Evolutionary conservation across 2,797 vertebrate genomes (phyloP).

Genomic region (Coluber constrictor): DNA sequence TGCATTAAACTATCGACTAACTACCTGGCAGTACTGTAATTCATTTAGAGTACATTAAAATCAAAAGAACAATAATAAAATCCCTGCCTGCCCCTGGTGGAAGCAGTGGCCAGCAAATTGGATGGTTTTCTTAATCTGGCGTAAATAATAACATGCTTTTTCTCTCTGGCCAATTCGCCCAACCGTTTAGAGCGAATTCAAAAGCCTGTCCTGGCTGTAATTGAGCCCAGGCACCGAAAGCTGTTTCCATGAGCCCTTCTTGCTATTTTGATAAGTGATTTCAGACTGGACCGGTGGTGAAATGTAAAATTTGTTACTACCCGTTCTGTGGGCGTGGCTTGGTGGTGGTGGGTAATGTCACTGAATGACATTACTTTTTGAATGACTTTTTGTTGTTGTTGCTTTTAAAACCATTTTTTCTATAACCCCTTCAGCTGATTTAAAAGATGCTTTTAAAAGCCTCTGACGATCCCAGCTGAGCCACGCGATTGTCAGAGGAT

Average conservation of each 20-base stretch:
- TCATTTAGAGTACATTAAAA: slow-evolving; percentile 83
- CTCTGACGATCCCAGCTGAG: no score
- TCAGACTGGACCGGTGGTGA: slow-evolving; percentile 53
- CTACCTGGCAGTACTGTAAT: slow-evolving; percentile 78
- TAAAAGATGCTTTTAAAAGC: no score
- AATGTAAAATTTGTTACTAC: no score
- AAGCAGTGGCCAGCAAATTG: slow-evolving; percentile 77
- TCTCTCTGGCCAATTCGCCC: slow-evolving; percentile 79
- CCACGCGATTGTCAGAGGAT: no score
- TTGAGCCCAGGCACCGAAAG: slow-evolving; percentile 76
- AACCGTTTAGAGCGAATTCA: slow-evolving; percentile 81
- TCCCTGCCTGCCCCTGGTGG: slow-evolving; percentile 75
- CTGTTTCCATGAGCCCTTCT: slow-evolving; percentile 69
- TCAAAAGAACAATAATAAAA: slow-evolving; percentile 79
- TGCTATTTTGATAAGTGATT: slow-evolving; percentile 65
- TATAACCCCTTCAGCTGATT: no score
- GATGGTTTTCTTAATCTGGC: slow-evolving; percentile 84
- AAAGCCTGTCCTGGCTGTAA: slow-evolving; percentile 71
- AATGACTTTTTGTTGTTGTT: no score
- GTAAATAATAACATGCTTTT: slow-evolving; percentile 84
- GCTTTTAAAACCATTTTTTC: no score
- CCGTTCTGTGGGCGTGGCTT: no score
- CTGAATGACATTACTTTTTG: no score
- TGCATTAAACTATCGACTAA: slow-evolving; percentile 83
- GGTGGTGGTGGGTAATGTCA: no score